Evolutionary conservation across 2,888 invertebrate species (phyloP).

Genomic region (Melanophora roralis): DNA sequence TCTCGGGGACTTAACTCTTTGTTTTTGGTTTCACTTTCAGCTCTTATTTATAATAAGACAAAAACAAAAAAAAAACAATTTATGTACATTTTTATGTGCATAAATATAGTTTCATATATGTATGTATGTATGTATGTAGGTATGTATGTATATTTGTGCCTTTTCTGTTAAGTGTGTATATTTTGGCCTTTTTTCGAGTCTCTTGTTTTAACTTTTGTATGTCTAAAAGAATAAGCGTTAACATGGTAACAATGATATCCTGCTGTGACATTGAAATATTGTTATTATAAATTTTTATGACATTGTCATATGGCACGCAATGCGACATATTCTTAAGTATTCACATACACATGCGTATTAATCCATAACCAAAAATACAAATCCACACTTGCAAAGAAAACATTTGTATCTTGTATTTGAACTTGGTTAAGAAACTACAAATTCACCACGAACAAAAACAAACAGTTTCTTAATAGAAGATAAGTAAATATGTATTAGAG

Average conservation of each 20-base stretch:
- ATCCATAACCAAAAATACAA: not conserved
- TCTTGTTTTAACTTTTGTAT: constrained; percentile 61
- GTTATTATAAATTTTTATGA: constrained; percentile 74
- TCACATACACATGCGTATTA: not conserved
- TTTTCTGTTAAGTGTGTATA: not conserved
- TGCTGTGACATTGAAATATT: constrained; percentile 77
- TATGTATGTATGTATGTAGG: not conserved
- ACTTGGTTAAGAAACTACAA: constrained; percentile 39
- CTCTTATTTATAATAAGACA: not conserved
- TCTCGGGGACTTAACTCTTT: constrained; percentile 29
- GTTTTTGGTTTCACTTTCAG: constrained; percentile 22
- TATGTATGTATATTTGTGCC: constrained; percentile 38
- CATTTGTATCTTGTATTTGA: not conserved
- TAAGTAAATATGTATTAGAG: constrained; percentile 31
- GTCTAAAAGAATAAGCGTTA: constrained; percentile 75
- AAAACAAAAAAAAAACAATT: not conserved
- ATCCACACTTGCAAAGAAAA: not conserved
- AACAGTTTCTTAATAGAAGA: constrained; percentile 6
- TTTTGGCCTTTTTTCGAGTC: not conserved
- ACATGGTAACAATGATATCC: constrained; percentile 78
- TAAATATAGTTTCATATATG: too few species aligned
- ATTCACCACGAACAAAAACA: too few species aligned
- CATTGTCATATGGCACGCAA: constrained; percentile 69
- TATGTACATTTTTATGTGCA: not conserved
- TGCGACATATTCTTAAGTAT: constrained; percentile 53